Evolutionary conservation across 2,113 vertebrate species (phyloP), one percentile per base, ranked within the genome.

Genomic region (Stigmatopora argus): DNA sequence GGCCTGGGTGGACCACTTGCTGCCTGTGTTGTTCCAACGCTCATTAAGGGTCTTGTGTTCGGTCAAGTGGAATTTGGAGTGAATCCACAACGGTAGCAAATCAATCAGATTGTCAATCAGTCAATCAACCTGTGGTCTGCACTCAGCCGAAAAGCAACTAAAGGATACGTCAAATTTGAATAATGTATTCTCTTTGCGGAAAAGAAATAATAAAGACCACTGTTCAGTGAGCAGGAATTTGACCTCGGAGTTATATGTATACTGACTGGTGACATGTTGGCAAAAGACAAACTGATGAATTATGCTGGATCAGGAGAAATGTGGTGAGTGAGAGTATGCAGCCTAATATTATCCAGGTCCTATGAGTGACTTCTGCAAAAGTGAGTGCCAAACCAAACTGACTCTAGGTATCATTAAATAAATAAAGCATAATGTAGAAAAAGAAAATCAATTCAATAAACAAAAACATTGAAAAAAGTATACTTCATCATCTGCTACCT

Each of bases 191-290:
- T 3, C 26, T 51, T 0, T 53, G 10, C 17, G 17, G 5, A 23
- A 55, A 26, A 55, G 26, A 55, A 55, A 55, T 3, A 52, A 21
- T 21, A 9, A 21, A 52, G 9, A 12, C 19, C 4, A 26, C 14
- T 11, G 52, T 26, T 26, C 35, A 64, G 68, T 72, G 46, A 70
- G 31, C 23, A 72, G 51, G 48, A 68, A 69, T 69, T 69, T 44
- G 19, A 57, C 44, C 51, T 67, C 0, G 64, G 41, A 65, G 64
- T 23, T 49, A 64, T 9, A 17, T 45, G n/a, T 69, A 67, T 1
- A 18, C 1, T 0, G 17, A 18, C 1, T 0, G 17, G 56, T 14
- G 26, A 14, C 49, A 49, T 44, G 26, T 68, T 67, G 8, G n/a
- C 62, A 69, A 64, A 63, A 65, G 34, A 71, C 38, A 65, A 59